These are phyloP conservation scores for Ceratosolen solmsi DNA, from an alignment of 1,140 invertebrate species.

Conservation along the genomic window DNA sequence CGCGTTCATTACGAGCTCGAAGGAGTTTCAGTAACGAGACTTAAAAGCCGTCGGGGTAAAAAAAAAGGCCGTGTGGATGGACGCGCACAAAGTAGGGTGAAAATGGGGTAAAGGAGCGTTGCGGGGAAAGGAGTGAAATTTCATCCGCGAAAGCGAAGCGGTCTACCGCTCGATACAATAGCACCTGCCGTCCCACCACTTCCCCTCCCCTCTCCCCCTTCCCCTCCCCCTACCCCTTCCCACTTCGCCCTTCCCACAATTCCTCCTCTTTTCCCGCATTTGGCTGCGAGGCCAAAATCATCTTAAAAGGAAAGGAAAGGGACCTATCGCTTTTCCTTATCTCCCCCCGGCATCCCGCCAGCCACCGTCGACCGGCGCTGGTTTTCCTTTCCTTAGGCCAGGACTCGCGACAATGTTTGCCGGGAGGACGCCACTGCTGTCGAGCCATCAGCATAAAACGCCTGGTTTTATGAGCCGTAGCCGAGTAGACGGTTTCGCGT, in stretches of 20 bases:
- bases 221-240: background rate
- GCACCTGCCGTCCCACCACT: background rate
- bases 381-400: constrained; percentile 31
- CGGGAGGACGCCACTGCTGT: constrained; percentile 27
- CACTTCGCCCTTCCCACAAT: too few relatives aligned
- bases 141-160: constrained; percentile 45
- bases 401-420: constrained; percentile 52
- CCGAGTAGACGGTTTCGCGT: constrained; percentile 65
- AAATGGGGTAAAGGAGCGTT: constrained; percentile 2
- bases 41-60: background rate
- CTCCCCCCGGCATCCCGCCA: background rate
- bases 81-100: background rate
- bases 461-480: constrained; percentile 69
- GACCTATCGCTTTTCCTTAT: constrained; percentile 36
- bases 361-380: background rate
- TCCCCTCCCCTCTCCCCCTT: background rate
- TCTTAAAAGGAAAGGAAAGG: constrained; percentile 43
- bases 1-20: background rate
- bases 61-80: background rate
- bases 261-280: background rate
- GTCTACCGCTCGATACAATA: constrained; percentile 22
- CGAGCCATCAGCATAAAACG: constrained; percentile 70
- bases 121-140: constrained; percentile 17
- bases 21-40: constrained; percentile 10
- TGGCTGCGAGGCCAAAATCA: constrained; percentile 44